Conservation (phyloP, 2,888 invertebrate species). For the Leptarthrus brevirostris region DNA sequence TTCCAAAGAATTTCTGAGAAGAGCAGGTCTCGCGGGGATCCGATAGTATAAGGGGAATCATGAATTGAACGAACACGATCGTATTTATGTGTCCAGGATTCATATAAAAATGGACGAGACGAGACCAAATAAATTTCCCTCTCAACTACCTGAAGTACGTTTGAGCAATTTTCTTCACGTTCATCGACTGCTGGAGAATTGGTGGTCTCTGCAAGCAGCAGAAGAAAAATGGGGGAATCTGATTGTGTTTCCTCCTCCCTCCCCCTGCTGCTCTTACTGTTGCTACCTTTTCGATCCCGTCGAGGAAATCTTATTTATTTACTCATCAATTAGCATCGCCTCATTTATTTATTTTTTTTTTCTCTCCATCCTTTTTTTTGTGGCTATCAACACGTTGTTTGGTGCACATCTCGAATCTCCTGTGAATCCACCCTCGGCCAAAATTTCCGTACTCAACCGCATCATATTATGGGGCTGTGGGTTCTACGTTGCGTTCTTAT, state of each 20-base stretch:
- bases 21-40: too few relatives aligned
- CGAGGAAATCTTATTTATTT: constrained; percentile 44
- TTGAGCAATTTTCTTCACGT: background rate
- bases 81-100: too few relatives aligned
- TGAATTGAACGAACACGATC: too few relatives aligned
- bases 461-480: too few relatives aligned
- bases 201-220: background rate
- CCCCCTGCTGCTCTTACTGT: background rate
- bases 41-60: too few relatives aligned
- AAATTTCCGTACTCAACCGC: too few relatives aligned
- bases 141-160: background rate
- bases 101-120: too few relatives aligned
- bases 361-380: too few relatives aligned
- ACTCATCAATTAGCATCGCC: constrained; percentile 48
- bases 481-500: too few relatives aligned
- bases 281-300: background rate
- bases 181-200: too few relatives aligned
- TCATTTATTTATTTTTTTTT: constrained; percentile 47
- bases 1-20: background rate
- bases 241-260: background rate
- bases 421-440: background rate
- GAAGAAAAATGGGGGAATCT: background rate
- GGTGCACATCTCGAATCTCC: background rate
- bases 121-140: background rate
- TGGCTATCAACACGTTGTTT: constrained; percentile 8